These are phyloP conservation scores for Petrocephalus sullivani DNA, from an alignment of 2,797 vertebrate species.

Conservation along the genomic window DNA sequence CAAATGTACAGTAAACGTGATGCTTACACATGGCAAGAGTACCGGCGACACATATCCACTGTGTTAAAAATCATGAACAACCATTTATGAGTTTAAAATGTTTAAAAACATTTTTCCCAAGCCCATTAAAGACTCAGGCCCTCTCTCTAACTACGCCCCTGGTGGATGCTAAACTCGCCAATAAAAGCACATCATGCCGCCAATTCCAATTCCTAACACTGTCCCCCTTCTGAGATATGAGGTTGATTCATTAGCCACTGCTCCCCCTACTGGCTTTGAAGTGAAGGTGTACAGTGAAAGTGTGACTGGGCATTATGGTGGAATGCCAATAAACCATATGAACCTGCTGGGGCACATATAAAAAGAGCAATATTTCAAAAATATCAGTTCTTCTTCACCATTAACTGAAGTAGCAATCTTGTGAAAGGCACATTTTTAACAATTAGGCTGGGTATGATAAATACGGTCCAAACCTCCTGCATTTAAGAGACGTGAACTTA, in stretches of 20 bases:
- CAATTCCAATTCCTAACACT: not conserved
- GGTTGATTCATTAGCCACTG: not conserved
- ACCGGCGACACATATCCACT: too few relatives aligned
- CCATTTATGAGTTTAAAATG: too few relatives aligned
- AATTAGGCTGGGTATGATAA: not conserved
- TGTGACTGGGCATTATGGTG: not conserved
- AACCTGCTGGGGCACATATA: not conserved
- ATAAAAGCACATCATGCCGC: not conserved
- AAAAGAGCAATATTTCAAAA: not conserved
- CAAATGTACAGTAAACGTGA: too few relatives aligned
- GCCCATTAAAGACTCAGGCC: too few relatives aligned
- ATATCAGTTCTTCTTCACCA: not conserved
- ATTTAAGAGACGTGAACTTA: not conserved
- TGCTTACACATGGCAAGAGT: too few relatives aligned
- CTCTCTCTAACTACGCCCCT: too few relatives aligned
- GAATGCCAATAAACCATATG: not conserved
- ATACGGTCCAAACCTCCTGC: not conserved
- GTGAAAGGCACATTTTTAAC: not conserved
- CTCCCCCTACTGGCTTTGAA: not conserved
- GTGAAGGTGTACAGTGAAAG: not conserved
- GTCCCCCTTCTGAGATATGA: not conserved
- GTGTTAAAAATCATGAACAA: too few relatives aligned
- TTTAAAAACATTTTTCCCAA: too few relatives aligned
- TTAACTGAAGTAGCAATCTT: not conserved
- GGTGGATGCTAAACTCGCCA: too few relatives aligned